phyloP scores from a whole-genome alignment of 2,888 invertebrate species.

The Sepioteuthis lessoniana region DNA sequence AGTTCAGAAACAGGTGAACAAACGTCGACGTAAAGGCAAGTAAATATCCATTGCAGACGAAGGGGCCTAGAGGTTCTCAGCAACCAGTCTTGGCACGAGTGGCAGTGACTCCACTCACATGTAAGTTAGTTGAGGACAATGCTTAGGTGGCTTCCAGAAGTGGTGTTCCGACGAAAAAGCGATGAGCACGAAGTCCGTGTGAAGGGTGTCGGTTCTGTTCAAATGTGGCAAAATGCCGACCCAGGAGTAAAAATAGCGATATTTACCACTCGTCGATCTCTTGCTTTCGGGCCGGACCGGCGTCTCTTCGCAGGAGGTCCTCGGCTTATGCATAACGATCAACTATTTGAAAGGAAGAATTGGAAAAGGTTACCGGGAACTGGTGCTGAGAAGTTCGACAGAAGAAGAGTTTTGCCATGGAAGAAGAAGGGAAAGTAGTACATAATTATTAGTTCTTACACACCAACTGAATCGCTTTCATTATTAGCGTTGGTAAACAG shows the following conservation, averaged over 20 bases:
- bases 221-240: neutral
- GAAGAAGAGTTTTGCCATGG: neutral
- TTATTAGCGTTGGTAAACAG: neutral
- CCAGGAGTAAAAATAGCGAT: neutral
- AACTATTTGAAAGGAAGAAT: neutral
- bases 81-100: neutral
- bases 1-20: no score
- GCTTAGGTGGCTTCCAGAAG: neutral
- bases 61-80: neutral
- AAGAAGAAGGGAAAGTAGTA: neutral
- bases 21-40: no score
- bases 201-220: neutral
- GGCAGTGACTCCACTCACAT: neutral
- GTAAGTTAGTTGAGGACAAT: neutral
- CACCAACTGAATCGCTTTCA: no score
- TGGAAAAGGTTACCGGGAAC: neutral
- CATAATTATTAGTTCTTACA: no score
- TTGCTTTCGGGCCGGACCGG: neutral
- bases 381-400: neutral
- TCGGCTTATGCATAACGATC: neutral
- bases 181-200: neutral
- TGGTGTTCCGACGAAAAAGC: neutral
- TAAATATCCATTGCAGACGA: no score
- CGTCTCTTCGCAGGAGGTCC: neutral
- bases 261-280: no score